Evolutionary conservation across 2,888 invertebrate species (phyloP), one percentile per base, ranked within the genome.

Genomic region (Linyphia triangularis): DNA sequence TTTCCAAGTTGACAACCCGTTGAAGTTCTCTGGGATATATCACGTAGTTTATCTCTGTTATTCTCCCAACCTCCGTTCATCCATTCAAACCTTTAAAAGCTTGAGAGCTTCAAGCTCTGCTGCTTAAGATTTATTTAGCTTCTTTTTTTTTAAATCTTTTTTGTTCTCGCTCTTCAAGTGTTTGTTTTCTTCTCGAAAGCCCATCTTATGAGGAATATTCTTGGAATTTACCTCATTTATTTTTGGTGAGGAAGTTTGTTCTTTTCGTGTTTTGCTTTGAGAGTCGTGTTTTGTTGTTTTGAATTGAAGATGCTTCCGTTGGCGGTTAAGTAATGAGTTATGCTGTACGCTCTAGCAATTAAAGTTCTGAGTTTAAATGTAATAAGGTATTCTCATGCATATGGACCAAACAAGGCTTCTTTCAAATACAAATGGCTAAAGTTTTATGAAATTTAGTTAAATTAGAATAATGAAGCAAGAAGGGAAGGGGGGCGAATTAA

Each of bases 21-120:
- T 77, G 77, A 77, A 61, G 63, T 77, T 26, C 61, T 37, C 77
- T 77, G 77, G 61, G 37, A 61, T 63, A 37, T 77, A 37, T 77
- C 77, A 40, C 19, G 22, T 22, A 10, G 37, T 77, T 77, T 63
- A 63, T 61, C 63, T 26, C 26, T 2, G n/a, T 57, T 24, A 26
- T 63, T 63, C 59, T 57, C 33, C 24, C 22, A 19, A 40, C 24
- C 22, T 28, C 28, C 6, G 33, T 22, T 10, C 19, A 22, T 16
- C 57, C 57, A 33, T 37, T n/a, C 24, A 19, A 16, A 51, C 33
- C n/a, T 43, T 19, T 51, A 70, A 70, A 43, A 43, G 70, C 70
- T 43, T 70, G n/a, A 51, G n/a, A 51, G n/a, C 16, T 51, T 51
- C 51, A 51, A 43, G 51, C n/a, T 51, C 13, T 5, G 51, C 51